phyloP scores from a whole-genome alignment of 1,140 invertebrate species.

The Penaeus japonicus region DNA sequence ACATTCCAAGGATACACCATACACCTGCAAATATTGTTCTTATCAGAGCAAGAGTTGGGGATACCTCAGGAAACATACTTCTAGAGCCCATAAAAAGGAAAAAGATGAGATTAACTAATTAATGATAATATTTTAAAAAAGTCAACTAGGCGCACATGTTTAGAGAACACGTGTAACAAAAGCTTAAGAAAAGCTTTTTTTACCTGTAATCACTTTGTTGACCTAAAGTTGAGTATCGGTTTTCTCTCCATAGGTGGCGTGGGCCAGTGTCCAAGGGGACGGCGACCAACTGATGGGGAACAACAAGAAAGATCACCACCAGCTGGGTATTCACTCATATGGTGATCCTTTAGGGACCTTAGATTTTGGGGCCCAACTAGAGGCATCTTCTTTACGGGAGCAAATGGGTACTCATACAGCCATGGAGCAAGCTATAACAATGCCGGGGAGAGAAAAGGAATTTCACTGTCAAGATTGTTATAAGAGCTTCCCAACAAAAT shows the following conservation, averaged over 20 bases:
- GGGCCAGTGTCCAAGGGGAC: conserved; percentile 37
- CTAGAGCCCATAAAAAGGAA: no score
- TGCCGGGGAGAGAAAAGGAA: conserved; percentile 20
- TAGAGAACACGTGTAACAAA: no score
- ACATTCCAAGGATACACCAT: neutral
- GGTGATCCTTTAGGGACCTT: neutral
- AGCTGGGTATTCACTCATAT: conserved; percentile 11
- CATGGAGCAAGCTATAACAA: neutral
- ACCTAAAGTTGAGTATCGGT: conserved; percentile 21
- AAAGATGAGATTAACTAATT: no score
- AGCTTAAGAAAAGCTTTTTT: no score
- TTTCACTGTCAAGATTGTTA: conserved; percentile 35
- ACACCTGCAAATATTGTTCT: no score
- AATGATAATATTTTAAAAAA: no score
- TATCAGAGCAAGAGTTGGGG: no score
- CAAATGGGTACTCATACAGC: neutral
- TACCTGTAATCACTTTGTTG: neutral
- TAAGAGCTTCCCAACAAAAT: conserved; percentile 40
- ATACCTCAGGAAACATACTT: no score
- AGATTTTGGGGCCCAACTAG: neutral
- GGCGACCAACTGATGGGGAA: neutral
- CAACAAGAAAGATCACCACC: conserved; percentile 19
- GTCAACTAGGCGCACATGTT: no score
- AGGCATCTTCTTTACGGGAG: neutral
- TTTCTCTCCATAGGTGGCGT: conserved; percentile 46